Percentiles rank a stretch among this genome's conserved stretches.
Conservation (phyloP, 2,113 vertebrate genomes). For the Sturnira hondurensis region DNA sequence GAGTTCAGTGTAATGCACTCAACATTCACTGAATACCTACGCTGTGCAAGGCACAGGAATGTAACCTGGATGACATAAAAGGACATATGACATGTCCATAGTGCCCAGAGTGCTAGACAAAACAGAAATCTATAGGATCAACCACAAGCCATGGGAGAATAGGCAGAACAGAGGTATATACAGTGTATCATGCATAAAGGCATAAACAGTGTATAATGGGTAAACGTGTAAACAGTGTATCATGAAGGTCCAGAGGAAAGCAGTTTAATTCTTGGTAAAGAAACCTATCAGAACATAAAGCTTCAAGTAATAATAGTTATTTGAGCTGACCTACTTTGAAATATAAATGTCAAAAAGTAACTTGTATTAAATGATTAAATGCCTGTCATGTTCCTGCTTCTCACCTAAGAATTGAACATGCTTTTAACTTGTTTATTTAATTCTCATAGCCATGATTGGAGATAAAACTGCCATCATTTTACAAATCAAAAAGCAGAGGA, state of each 20-base stretch:
- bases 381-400: not conserved
- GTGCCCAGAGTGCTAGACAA: not conserved
- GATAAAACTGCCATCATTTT: not conserved
- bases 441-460: not conserved
- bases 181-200: not conserved
- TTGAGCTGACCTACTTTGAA: not conserved
- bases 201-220: too few species aligned
- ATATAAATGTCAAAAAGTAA: not conserved
- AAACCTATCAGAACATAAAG: not conserved
- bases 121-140: not conserved
- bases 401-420: not conserved
- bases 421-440: not conserved
- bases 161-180: not conserved
- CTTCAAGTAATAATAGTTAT: not conserved
- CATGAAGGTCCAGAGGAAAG: not conserved
- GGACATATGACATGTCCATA: not conserved
- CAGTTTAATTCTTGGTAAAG: not conserved
- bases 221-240: not conserved
- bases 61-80: not conserved
- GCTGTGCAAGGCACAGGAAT: not conserved
- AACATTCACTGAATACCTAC: not conserved
- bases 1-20: not conserved
- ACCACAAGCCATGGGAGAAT: not conserved
- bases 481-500: not conserved
- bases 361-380: not conserved